A percentile compares a stretch with the other conserved stretches of the same genome.
Evolutionary conservation across 2,113 vertebrate genomes (phyloP).

Genomic region (Pelodiscus sinensis): DNA sequence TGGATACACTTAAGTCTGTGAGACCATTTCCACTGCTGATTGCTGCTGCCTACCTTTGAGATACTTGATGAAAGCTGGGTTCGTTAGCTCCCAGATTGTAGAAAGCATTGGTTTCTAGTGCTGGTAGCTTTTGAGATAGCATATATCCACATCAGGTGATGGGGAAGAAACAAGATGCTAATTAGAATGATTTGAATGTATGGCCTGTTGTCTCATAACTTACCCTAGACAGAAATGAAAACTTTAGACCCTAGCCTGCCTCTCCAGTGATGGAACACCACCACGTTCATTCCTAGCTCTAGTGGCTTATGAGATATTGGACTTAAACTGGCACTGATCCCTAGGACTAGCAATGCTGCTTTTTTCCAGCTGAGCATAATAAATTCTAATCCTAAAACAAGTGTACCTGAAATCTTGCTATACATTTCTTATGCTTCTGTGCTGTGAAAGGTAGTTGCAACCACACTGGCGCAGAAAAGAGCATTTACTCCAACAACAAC

Average conservation of each 20-base stretch:
- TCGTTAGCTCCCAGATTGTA: neutral
- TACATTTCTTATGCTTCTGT: fast-evolving
- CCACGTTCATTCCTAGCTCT: neutral
- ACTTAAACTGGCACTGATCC: neutral
- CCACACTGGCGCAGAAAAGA: fast-evolving
- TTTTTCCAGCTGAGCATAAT: neutral
- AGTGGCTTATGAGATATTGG: neutral
- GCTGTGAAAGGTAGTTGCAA: fast-evolving
- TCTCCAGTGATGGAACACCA: no score
- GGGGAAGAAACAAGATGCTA: neutral
- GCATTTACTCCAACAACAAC: neutral
- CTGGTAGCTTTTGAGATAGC: neutral
- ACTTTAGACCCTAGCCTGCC: neutral
- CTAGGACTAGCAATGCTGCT: neutral
- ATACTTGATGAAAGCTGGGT: neutral
- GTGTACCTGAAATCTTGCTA: neutral
- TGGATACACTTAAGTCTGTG: neutral
- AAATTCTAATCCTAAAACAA: neutral
- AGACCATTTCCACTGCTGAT: neutral
- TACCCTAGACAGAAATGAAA: fast-evolving
- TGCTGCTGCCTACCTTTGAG: neutral
- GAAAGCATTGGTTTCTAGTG: neutral
- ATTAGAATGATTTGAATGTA: fast-evolving
- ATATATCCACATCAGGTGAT: neutral
- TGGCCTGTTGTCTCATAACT: neutral